phyloP scores from a whole-genome alignment of 2,113 vertebrate genomes.

The Colius striatus region DNA sequence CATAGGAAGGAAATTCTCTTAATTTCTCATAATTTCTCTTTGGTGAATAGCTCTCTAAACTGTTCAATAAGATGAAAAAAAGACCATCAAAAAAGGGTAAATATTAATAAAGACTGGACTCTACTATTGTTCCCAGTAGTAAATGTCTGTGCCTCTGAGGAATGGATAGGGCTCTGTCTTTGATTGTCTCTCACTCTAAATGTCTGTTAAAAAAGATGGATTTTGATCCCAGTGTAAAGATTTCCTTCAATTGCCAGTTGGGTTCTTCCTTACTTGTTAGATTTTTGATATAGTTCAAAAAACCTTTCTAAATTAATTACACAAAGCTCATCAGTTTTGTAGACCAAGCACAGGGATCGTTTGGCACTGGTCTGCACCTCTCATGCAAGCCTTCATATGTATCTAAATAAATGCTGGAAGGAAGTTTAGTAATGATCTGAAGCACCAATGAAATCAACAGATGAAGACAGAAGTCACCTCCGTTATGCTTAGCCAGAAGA shows the following conservation, averaged over 20 bases:
- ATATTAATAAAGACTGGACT: background rate
- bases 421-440: background rate
- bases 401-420: background rate
- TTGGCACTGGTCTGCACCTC: background rate
- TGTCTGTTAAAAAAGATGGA: background rate
- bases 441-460: background rate
- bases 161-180: background rate
- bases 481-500: background rate
- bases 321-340: background rate
- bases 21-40: background rate
- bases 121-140: background rate
- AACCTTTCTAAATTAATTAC: background rate
- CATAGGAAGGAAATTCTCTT: background rate
- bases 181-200: background rate
- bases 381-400: background rate
- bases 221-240: background rate
- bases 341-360: background rate
- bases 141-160: background rate
- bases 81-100: background rate
- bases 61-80: background rate
- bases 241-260: background rate
- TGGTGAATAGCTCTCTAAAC: background rate
- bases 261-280: background rate
- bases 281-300: background rate
- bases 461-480: background rate